phyloP scores from a whole-genome alignment of 2,797 vertebrate genomes.

The Simalia tracyae region DNA sequence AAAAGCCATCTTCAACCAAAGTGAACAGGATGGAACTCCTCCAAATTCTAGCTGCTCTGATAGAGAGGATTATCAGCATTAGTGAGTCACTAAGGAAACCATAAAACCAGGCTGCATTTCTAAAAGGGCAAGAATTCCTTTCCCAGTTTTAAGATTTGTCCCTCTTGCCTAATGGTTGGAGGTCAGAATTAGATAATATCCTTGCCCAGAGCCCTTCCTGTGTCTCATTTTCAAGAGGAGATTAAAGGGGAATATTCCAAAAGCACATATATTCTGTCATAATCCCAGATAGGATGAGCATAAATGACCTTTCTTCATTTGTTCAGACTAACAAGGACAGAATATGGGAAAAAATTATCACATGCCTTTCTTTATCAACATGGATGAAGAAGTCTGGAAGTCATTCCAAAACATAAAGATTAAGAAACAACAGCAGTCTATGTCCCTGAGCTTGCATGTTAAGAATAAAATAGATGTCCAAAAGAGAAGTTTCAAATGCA shows the following conservation, averaged over 20 bases:
- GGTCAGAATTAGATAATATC: background rate
- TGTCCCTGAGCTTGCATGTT: background rate
- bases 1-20: background rate
- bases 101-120: background rate
- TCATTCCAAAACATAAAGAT: background rate
- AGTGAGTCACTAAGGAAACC: conserved; percentile 14
- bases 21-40: background rate
- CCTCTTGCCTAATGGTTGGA: conserved; percentile 7
- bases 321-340: too few relatives aligned
- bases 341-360: background rate
- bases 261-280: background rate
- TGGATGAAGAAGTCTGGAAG: conserved; percentile 7
- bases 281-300: background rate
- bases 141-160: background rate
- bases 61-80: background rate
- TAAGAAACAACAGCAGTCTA: background rate
- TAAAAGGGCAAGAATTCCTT: conserved; percentile 2
- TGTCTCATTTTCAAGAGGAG: background rate
- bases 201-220: background rate
- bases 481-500: background rate
- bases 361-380: background rate
- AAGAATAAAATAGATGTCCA: background rate
- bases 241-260: background rate
- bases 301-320: background rate
- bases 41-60: background rate